Evolutionary conservation across 2,113 vertebrate species (phyloP).

Genomic region (Pterocles orientalis): DNA sequence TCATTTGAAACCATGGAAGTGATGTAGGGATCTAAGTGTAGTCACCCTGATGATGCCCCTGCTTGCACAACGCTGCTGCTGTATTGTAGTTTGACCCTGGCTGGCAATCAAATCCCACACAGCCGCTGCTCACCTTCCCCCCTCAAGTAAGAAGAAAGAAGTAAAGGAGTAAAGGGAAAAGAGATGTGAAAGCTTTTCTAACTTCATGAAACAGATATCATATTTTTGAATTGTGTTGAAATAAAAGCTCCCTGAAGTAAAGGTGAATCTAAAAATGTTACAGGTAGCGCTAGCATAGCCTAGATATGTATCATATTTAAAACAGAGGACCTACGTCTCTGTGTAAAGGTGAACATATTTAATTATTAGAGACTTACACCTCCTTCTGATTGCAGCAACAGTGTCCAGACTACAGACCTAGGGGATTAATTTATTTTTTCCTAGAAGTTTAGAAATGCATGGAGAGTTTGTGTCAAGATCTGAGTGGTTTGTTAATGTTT

Average conservation of each 20-base stretch:
- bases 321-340: not conserved
- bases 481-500: not conserved
- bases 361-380: not conserved
- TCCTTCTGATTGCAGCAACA: not conserved
- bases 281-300: not conserved
- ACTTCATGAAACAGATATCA: rapidly evolving
- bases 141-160: no score
- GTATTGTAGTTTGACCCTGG: no score
- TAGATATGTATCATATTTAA: not conserved
- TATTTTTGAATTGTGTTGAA: not conserved
- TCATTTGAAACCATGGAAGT: not conserved
- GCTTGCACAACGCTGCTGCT: rapidly evolving
- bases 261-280: not conserved
- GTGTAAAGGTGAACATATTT: not conserved
- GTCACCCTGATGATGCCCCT: not conserved
- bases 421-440: not conserved
- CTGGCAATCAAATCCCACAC: no score
- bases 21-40: not conserved
- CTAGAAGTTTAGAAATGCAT: not conserved
- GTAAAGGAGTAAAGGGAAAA: no score
- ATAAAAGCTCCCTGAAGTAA: not conserved
- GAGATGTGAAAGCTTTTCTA: not conserved
- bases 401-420: not conserved
- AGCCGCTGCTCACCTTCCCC: no score
- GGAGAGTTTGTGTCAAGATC: not conserved